Percentiles rank a stretch among this genome's conserved stretches.
Conservation (phyloP, 2,113 vertebrate genomes). For the Cynocephalus volans region DNA sequence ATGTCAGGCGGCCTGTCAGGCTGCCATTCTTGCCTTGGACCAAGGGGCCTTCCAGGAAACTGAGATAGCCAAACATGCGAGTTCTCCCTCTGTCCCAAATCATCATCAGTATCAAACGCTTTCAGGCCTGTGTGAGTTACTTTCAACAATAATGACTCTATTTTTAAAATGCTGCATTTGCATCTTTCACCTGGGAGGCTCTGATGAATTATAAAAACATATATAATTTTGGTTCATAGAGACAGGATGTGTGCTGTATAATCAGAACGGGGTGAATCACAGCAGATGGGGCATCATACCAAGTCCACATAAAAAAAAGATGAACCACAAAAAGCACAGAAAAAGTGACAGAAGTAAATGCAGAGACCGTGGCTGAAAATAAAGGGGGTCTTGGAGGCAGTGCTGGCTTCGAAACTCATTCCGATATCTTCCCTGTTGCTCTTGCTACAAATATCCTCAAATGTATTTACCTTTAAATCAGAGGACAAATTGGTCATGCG, state of each 20-base stretch:
- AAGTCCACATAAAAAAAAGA: not conserved
- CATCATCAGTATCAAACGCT: accelerated
- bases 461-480: slow-evolving; percentile 32
- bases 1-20: accelerated
- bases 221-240: not conserved
- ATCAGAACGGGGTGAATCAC: slow-evolving; percentile 34
- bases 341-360: not conserved
- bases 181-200: slow-evolving; percentile 53
- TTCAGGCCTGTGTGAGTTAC: not conserved
- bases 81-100: not conserved
- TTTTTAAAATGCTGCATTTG: slow-evolving; percentile 60
- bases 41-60: not conserved
- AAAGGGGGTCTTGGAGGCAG: not conserved
- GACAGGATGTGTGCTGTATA: not conserved
- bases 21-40: not conserved
- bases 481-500: slow-evolving; percentile 4
- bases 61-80: accelerated
- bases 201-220: slow-evolving; percentile 22
- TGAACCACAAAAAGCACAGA: not conserved
- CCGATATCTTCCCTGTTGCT: not conserved
- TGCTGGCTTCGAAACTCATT: not conserved
- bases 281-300: not conserved
- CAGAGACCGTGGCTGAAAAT: not conserved
- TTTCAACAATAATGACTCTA: not conserved
- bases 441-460: slow-evolving; percentile 20